Conservation (phyloP, 1,140 invertebrate species). For the Nasonia longicornis region DNA sequence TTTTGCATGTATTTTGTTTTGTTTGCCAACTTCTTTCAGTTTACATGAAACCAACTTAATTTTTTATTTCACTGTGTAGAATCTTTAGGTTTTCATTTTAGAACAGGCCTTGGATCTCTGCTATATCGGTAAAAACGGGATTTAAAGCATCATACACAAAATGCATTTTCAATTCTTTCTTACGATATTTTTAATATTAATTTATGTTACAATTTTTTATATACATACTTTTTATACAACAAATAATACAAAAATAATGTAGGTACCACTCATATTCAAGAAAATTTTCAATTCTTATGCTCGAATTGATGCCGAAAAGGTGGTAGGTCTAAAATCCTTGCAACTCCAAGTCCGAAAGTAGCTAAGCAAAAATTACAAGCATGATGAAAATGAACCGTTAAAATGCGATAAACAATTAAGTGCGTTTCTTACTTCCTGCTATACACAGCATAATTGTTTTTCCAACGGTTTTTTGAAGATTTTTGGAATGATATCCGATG, state of each 20-base stretch:
- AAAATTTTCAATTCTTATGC: background rate
- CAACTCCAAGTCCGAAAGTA: conserved; percentile 53
- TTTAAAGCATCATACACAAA: too few species aligned
- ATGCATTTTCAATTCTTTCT: background rate
- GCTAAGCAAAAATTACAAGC: conserved; percentile 51
- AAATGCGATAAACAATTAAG: background rate
- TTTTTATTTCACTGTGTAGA: background rate
- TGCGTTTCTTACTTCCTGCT: conserved; percentile 53
- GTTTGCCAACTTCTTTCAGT: background rate
- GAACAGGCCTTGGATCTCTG: background rate
- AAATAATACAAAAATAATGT: background rate
- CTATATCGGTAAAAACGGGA: background rate
- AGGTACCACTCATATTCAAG: background rate
- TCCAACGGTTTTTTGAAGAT: conserved; percentile 53
- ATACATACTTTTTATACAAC: background rate
- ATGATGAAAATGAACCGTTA: background rate
- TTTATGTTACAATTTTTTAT: background rate
- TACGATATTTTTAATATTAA: background rate
- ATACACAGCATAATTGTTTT: conserved; percentile 57
- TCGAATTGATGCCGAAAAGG: conserved; percentile 58
- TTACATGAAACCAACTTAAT: background rate
- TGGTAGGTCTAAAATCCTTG: conserved; percentile 58
- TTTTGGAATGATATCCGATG: conserved; percentile 60
- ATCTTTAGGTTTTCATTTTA: background rate
- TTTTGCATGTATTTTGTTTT: background rate